phyloP scores from a whole-genome alignment of 2,888 invertebrate genomes.

The Nomada ferruginata region DNA sequence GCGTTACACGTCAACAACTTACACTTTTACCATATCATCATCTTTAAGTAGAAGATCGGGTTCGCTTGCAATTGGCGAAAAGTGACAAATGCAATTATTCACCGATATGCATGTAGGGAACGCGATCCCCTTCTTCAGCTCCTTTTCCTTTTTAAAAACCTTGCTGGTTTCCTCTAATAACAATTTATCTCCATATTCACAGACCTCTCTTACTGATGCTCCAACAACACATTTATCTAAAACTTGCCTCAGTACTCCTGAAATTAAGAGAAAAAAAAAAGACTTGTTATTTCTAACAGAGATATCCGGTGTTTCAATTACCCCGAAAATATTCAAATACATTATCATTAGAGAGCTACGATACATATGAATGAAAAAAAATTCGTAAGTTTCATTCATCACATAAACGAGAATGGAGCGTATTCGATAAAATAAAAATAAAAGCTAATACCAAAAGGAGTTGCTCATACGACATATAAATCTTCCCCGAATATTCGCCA shows the following conservation, averaged over 20 bases:
- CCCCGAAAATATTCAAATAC: too few species aligned
- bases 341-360: too few species aligned
- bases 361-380: too few species aligned
- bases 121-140: conserved; percentile 98
- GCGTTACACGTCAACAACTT: conserved; percentile 84
- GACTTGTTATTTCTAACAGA: neutral
- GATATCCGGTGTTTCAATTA: too few species aligned
- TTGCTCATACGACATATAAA: neutral
- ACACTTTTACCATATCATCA: conserved; percentile 99
- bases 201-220: conserved; percentile 95
- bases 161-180: conserved; percentile 96
- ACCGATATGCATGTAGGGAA: conserved; percentile 99
- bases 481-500: conserved; percentile 1
- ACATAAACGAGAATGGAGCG: neutral
- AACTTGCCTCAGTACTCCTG: conserved; percentile 95
- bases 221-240: conserved; percentile 94
- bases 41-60: conserved; percentile 93
- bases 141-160: conserved; percentile 99
- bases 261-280: conserved; percentile 78
- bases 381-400: neutral
- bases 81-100: conserved; percentile 99
- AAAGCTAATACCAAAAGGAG: neutral
- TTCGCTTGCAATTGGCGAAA: conserved; percentile 97
- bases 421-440: neutral
- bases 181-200: conserved; percentile 95